Conservation (phyloP, 2,888 invertebrate species). For the Erebia aethiops region DNA sequence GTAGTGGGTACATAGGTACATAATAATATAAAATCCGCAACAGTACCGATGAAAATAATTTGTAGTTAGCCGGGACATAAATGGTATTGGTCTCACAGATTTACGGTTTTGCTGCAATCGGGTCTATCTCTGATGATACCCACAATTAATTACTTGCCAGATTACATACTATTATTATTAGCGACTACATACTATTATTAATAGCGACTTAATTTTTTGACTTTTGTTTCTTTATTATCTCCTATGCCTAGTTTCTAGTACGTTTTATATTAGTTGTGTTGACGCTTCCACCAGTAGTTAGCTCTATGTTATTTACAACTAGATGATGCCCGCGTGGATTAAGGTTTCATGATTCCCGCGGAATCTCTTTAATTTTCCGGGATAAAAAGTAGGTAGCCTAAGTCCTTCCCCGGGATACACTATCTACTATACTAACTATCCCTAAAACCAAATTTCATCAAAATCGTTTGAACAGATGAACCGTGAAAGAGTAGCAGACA, state of each 20-base stretch:
- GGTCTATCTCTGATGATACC: constrained; percentile 5
- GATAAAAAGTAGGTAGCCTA: background rate
- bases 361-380: background rate
- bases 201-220: too few relatives aligned
- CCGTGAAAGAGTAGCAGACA: too few relatives aligned
- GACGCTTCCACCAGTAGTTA: background rate
- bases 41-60: constrained; percentile 4
- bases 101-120: constrained; percentile 8
- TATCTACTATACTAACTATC: too few relatives aligned
- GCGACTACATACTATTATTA: background rate
- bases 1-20: background rate
- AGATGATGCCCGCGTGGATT: too few relatives aligned
- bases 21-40: background rate
- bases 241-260: background rate
- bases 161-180: background rate
- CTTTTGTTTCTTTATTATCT: background rate
- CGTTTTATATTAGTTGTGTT: background rate
- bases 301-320: background rate
- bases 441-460: too few relatives aligned
- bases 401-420: too few relatives aligned
- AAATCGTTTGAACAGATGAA: too few relatives aligned
- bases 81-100: constrained; percentile 3
- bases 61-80: constrained; percentile 9
- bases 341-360: too few relatives aligned
- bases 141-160: constrained; percentile 9